A percentile compares a stretch with the other conserved stretches of the same genome.
phyloP scores from a whole-genome alignment of 2,113 vertebrate species.

The Xiphorhynchus elegans region DNA sequence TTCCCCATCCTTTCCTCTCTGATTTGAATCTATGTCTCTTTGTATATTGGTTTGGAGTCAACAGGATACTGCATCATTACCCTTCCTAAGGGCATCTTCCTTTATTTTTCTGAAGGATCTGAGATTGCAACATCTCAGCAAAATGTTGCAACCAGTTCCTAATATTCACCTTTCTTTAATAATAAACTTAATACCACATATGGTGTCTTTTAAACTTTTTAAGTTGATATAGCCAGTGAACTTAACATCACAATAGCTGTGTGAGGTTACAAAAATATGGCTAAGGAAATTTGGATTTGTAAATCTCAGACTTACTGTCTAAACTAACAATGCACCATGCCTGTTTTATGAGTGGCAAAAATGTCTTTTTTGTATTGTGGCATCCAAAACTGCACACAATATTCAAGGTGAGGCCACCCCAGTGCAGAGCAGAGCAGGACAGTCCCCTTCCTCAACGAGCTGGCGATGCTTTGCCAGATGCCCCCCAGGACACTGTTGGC shows the following conservation, averaged over 20 bases:
- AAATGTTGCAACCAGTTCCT: not conserved
- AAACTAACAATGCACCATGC: not conserved
- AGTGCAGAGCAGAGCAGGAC: rapidly evolving
- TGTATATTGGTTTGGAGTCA: constrained; percentile 1
- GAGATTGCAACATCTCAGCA: not conserved
- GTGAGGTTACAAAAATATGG: not conserved
- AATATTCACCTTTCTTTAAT: not conserved
- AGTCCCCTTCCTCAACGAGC: rapidly evolving
- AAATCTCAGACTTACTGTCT: not conserved
- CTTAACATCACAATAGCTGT: not conserved
- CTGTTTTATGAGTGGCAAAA: not conserved
- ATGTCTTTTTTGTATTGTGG: no score
- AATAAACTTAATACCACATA: not conserved
- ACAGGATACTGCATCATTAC: constrained; percentile 48
- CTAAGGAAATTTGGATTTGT: not conserved
- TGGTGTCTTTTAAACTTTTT: not conserved
- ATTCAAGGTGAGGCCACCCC: rapidly evolving
- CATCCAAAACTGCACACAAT: not conserved
- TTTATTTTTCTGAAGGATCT: not conserved
- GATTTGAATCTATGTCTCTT: not conserved
- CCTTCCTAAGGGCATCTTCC: not conserved
- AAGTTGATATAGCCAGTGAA: not conserved
- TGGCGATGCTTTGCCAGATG: not conserved
- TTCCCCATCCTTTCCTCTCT: not conserved
- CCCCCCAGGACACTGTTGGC: rapidly evolving